phyloP scores from a whole-genome alignment of 2,888 invertebrate species.

The Metopia argyrocephala region DNA sequence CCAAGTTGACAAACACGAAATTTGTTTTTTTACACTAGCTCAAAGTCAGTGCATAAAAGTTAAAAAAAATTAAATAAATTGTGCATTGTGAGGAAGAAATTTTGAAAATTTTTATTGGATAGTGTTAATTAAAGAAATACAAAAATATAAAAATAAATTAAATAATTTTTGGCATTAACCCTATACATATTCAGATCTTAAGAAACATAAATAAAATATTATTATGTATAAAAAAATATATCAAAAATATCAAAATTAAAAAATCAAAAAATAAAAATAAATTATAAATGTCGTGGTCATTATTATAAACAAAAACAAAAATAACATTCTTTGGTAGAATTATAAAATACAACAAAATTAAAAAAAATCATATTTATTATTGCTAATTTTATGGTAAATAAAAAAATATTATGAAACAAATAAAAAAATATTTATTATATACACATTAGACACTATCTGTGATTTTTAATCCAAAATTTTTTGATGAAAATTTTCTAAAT shows the following conservation, averaged over 20 bases:
- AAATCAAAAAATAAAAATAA: conserved; percentile 14
- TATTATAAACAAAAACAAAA: conserved; percentile 23
- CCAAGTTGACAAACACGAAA: too few relatives aligned
- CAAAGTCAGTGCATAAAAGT: too few relatives aligned
- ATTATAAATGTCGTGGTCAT: conserved; percentile 61
- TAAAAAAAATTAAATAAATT: not conserved
- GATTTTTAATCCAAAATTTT: conserved; percentile 80
- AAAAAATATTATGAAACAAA: conserved; percentile 46
- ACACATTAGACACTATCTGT: conserved; percentile 79
- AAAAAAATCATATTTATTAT: conserved; percentile 65
- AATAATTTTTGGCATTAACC: conserved; percentile 40
- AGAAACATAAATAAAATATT: not conserved
- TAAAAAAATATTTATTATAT: conserved; percentile 72
- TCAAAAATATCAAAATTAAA: conserved; percentile 34
- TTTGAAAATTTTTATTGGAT: conserved; percentile 31
- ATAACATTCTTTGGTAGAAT: conserved; percentile 51
- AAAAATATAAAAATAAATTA: not conserved
- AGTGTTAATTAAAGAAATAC: conserved; percentile 25
- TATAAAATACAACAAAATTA: conserved; percentile 34
- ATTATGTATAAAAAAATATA: conserved; percentile 36
- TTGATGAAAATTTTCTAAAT: conserved; percentile 78
- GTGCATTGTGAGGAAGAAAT: not conserved
- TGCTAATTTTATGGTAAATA: conserved; percentile 64
- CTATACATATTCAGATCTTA: conserved; percentile 38
- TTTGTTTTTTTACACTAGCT: too few relatives aligned